Base-by-base conservation (phyloP, 2,888 invertebrate species). In the Drosophila nigricruria region DNA sequence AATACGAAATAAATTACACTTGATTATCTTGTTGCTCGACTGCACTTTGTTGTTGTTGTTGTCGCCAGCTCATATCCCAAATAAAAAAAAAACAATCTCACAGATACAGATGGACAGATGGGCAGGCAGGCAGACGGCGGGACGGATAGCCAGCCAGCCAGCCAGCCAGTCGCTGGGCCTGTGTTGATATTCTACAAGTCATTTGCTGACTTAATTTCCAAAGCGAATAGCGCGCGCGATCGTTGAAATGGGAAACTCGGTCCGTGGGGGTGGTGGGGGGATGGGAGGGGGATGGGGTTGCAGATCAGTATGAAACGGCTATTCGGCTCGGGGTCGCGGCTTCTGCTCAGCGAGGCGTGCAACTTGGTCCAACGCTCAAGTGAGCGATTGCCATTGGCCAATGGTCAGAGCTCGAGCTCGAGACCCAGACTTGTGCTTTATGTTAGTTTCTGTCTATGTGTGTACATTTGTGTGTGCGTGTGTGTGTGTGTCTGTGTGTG, bases 1-100 rank as follows among this genome's bases (percentile, higher is more conserved):
- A 90, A 91, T 91, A 88, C 87, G 84, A 91, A 91, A 91, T 91
- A 91, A 91, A 90, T 91, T 91, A 89, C 88, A 90, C 88, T 91
- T 91, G 91, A 91, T 91, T 91, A 87, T 89, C 89, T 90, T 83
- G 83, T 89, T 87, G 79, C 74, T 77, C 74, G 77, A 47, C 69
- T 75, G 70, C 61, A 27, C 10, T 10, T 49, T 40, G 47, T n/a
- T 60, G 60, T 52, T 38, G 60, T n/a, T n/a, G n/a, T n/a, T 74
- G 71, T 77, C 77, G 72, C 74, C 79, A 57, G 83, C 74, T 73
- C 72, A 71, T 74, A 75, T 73, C 73, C 72, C 57, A 63, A 52
- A 58, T 60, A 72, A 40, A 62, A 74, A 72, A 40, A 61, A 73
- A 59, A 45, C 72, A 56, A 72, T 61, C 78, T 79, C 74, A 69